These are phyloP conservation scores for Danaus chrysippus DNA, from an alignment of 2,888 invertebrate species.

Conservation along the genomic window DNA sequence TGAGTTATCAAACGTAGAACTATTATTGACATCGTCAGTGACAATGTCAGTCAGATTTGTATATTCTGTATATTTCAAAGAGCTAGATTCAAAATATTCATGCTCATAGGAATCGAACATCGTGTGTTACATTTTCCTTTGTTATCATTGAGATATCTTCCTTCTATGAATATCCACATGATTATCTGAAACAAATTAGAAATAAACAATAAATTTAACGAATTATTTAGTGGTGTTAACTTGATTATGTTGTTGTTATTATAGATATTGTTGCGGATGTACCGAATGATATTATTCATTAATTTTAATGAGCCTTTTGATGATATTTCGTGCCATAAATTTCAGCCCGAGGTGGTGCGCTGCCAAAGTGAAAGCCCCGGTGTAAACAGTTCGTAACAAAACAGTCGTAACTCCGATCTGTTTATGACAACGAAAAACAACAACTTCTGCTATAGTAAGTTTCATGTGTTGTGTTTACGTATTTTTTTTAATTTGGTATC, in stretches of 20 bases:
- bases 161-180: slow-evolving; percentile 7
- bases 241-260: not conserved
- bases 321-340: not conserved
- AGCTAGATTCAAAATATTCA: slow-evolving; percentile 42
- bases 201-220: not conserved
- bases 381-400: slow-evolving; percentile 30
- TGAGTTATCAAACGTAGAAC: slow-evolving; percentile 34
- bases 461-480: not conserved
- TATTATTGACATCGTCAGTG: slow-evolving; percentile 35
- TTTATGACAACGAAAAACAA: slow-evolving; percentile 30
- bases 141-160: not conserved
- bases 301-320: not conserved
- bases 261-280: not conserved
- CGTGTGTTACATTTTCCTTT: slow-evolving; percentile 37
- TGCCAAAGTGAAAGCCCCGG: slow-evolving; percentile 24
- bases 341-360: not conserved
- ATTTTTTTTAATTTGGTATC: not conserved
- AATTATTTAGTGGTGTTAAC: not conserved
- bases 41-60: slow-evolving; percentile 32
- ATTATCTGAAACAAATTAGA: slow-evolving; percentile 27
- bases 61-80: slow-evolving; percentile 32
- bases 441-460: not conserved
- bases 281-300: not conserved
- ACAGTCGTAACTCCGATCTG: slow-evolving; percentile 32
- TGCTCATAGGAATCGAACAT: slow-evolving; percentile 50